Evolutionary conservation across 2,113 vertebrate genomes (phyloP), one percentile per base, ranked within the genome.

Genomic region (Falcunculus frontatus): DNA sequence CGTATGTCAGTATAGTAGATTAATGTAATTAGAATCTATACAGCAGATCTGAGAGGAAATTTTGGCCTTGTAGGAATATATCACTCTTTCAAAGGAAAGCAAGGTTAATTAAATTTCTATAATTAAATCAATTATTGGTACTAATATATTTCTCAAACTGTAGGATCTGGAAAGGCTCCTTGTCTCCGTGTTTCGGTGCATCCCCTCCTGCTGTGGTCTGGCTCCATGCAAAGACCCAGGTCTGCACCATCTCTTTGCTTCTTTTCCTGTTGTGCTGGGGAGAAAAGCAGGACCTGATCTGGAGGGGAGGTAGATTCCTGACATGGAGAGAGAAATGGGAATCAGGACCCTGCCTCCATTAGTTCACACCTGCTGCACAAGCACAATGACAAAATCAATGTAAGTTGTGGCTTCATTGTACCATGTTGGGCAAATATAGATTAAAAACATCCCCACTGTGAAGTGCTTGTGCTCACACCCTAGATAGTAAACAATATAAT

Each of bases 351-450:
- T 53, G n/a, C 19, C 46, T 80, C 63, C 53, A 6, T 69, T 49
- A 80, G 46, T 53, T 95, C 67, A 80, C 85, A 93, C 55, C 79
- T 83, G 53, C 95, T 93, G 75, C 85, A 80, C 75, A 84, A 80
- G 50, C 57, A 83, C 75, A 80, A 55, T 70, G 88, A 86, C 63
- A 94, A 93, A 89, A 94, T 95, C 80, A 88, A 70, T 87, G 56
- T 35, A 64, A 96, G 73, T 84, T 86, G 68, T 78, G 73, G 30
- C 64, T 90, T 39, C 46, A 83, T 75, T 64, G 64, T 63, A 49
- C 64, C 26, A 4, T 50, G 70, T 90, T 93, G 88, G 82, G 55
- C 79, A 93, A 95, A 90, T 92, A 88, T 5, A 88, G 88, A 87
- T 93, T 83, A 60, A 77, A 92, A 93, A 26, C 73, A 78, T 75